Conservation (phyloP, 2,113 vertebrate species). For the Sitta europaea region DNA sequence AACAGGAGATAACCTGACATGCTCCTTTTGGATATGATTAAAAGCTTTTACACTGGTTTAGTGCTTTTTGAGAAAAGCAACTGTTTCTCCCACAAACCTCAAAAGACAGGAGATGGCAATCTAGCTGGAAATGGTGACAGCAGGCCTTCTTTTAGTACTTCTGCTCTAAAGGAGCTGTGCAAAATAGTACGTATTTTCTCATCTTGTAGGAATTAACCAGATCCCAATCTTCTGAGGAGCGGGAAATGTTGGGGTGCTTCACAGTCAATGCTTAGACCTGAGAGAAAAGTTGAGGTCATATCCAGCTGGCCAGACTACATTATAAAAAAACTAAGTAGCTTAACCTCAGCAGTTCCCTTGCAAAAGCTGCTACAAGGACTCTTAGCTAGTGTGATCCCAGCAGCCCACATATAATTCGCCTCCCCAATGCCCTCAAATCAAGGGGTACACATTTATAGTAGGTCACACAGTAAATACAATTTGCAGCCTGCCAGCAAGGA, state of each 20-base stretch:
- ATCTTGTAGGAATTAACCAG: background rate
- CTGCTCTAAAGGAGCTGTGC: background rate
- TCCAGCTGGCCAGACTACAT: background rate
- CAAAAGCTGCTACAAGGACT: background rate
- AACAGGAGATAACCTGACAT: background rate
- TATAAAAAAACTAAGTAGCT: background rate
- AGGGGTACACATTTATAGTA: conserved; percentile 24
- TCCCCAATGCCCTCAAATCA: background rate
- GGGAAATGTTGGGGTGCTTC: background rate
- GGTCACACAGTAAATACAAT: conserved; percentile 6
- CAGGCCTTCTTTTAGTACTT: background rate
- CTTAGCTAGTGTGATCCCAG: background rate
- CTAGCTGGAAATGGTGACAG: background rate
- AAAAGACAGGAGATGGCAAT: background rate
- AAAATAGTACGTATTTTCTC: background rate
- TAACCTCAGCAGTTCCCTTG: background rate
- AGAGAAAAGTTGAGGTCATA: background rate
- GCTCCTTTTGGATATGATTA: background rate
- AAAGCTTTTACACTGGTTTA: background rate
- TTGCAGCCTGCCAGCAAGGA: conserved; percentile 28
- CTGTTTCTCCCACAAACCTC: background rate
- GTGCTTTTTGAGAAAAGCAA: background rate
- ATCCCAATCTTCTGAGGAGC: background rate
- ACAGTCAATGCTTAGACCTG: background rate
- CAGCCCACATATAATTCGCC: background rate